A percentile compares a stretch with the other conserved stretches of the same genome.
Evolutionary conservation across 2,888 invertebrate species (phyloP).

Genomic region (Notodonta dromedarius): DNA sequence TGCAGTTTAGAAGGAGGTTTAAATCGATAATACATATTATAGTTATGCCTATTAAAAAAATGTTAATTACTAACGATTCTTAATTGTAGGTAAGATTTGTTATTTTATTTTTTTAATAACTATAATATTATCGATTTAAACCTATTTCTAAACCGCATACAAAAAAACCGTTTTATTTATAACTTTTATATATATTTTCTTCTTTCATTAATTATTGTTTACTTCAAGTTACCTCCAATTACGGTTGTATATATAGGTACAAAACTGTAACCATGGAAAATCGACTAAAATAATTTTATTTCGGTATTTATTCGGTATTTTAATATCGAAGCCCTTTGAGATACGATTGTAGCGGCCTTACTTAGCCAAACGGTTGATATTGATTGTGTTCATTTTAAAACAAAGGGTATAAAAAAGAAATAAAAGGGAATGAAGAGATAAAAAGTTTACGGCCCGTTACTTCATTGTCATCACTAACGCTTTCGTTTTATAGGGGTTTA

Average conservation of each 20-base stretch:
- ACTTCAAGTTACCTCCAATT: too few species aligned
- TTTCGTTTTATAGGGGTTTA: conserved; percentile 69
- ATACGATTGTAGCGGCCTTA: conserved; percentile 28
- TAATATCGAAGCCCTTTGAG: conserved; percentile 28
- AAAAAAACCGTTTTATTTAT: too few species aligned
- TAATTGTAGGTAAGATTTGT: too few species aligned
- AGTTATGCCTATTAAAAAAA: too few species aligned
- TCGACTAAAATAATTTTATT: conserved; percentile 5
- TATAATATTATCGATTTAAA: too few species aligned
- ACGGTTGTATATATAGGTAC: too few species aligned
- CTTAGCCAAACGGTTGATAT: conserved; percentile 43
- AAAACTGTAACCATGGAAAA: not conserved
- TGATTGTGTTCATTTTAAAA: conserved; percentile 50
- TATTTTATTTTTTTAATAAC: too few species aligned
- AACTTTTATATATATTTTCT: too few species aligned
- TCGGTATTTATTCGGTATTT: conserved; percentile 9
- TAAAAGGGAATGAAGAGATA: conserved; percentile 74
- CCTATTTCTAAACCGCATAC: too few species aligned
- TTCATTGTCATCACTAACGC: conserved; percentile 59
- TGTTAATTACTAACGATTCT: too few species aligned
- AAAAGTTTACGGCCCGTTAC: conserved; percentile 77
- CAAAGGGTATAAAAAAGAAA: conserved; percentile 65
- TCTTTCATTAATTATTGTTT: too few species aligned
- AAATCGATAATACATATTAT: not conserved
- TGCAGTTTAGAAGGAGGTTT: not conserved